Base-by-base conservation (phyloP, 2,113 vertebrate species). In the Corythoichthys haematopterus region DNA sequence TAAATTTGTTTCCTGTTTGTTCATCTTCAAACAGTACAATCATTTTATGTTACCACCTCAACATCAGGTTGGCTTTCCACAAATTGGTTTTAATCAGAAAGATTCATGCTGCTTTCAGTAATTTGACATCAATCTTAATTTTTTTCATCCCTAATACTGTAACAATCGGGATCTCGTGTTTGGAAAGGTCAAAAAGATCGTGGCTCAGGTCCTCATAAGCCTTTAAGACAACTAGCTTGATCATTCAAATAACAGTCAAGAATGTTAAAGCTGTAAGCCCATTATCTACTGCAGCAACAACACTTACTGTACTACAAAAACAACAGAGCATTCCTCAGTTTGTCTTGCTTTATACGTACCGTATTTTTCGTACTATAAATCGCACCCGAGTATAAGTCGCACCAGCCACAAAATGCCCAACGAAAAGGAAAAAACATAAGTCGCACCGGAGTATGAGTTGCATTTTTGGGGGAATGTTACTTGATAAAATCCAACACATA, bases 231-330 rank as follows among this genome's bases (percentile, higher is more conserved):
- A 64, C 62, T 73, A 35, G 69, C 76, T 71, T 66, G 66, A 28
- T 59, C 57, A 55, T 53, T 68, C 50, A 65, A 81, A 63, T 40
- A 47, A 64, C 28, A n/a, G 51, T 0, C 4, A 2, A 63, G 64
- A 28, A 66, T 20, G 33, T 65, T 74, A 68, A 82, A 75, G 74
- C 75, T 36, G 57, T 72, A 77, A 84, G 72, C 72, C 70, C 36
- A 70, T 80, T 78, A 80, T 76, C 58, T 73, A 28, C 68, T 66
- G 56, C 78, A 57, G 8, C 3, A 7, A 20, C n/a, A n/a, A 52
- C 52, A 50, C 13, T 50, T 28, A 53, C n/a, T 28, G 20, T 28
- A 28, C 20, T 28, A 53, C 52, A 53, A 28, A 9, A 53, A 53
- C 52, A 50, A 50, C 47, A 15, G 2, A 8, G 16, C 15, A 35